Conservation (phyloP, 2,888 invertebrate species). For the Pollenia labialis region DNA sequence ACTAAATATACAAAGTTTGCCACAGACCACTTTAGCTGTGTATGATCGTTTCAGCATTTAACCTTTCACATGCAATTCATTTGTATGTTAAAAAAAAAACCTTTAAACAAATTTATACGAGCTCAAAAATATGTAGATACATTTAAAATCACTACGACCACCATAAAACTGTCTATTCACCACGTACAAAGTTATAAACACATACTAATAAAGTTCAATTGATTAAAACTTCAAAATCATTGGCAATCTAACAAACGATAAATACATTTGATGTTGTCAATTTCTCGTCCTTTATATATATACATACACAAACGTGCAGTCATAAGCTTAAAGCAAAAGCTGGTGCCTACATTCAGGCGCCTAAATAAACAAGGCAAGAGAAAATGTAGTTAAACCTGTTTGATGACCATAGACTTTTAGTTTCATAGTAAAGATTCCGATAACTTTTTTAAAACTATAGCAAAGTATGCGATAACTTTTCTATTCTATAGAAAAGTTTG, state of each 20-base stretch:
- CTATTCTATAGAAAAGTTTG: background rate
- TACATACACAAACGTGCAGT: background rate
- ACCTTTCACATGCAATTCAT: conserved; percentile 38
- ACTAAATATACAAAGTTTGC: conserved; percentile 29
- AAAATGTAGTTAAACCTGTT: background rate
- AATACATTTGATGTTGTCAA: conserved; percentile 61
- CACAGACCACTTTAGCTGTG: conserved; percentile 19
- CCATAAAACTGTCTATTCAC: background rate
- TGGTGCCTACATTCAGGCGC: background rate
- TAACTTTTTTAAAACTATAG: background rate
- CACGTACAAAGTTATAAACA: background rate
- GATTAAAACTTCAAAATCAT: conserved; percentile 67
- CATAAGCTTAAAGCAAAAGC: background rate
- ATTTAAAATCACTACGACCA: background rate
- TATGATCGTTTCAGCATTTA: conserved; percentile 41
- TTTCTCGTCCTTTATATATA: conserved; percentile 14
- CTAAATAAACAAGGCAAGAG: no score
- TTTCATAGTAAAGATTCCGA: background rate
- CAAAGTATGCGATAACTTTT: background rate
- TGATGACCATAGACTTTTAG: background rate
- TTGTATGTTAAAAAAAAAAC: no score
- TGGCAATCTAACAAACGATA: conserved; percentile 61
- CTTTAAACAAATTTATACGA: no score
- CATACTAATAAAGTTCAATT: conserved; percentile 44
- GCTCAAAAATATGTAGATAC: background rate